Evolutionary conservation across 2,113 vertebrate species (phyloP).

Genomic region (Tragelaphus buxtoni): DNA sequence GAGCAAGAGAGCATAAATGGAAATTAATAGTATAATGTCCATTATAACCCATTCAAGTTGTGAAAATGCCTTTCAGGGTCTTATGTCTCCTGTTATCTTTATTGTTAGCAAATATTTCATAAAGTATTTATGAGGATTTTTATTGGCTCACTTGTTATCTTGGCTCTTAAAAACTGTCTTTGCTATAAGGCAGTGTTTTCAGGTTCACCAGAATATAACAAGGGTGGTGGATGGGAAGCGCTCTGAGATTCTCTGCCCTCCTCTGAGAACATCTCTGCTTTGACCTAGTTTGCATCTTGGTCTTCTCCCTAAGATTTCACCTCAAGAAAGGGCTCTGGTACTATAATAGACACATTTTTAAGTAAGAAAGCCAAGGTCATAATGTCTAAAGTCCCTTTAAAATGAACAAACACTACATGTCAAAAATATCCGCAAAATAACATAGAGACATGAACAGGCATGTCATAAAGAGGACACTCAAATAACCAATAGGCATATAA

Average conservation of each 20-base stretch:
- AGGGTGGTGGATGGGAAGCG: not conserved
- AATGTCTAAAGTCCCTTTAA: not conserved
- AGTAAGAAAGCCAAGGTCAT: not conserved
- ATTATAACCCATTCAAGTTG: not conserved
- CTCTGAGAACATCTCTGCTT: not conserved
- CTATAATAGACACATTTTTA: not conserved
- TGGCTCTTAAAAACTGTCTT: not conserved
- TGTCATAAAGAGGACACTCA: not conserved
- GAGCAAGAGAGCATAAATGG: not conserved
- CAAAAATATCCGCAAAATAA: not conserved
- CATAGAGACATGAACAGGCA: not conserved
- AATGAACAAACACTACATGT: not conserved
- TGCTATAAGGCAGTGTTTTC: not conserved
- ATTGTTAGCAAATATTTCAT: not conserved
- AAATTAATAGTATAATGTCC: not conserved
- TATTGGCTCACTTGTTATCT: not conserved
- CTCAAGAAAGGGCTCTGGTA: not conserved
- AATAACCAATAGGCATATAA: not conserved
- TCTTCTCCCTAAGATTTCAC: not conserved
- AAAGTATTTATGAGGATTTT: not conserved
- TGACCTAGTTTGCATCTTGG: not conserved
- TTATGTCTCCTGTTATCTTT: not conserved
- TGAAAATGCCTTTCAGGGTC: not conserved
- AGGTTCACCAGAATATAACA: not conserved
- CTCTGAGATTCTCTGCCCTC: not conserved